Evolutionary conservation across 2,113 vertebrate species (phyloP).

Genomic region (Campylomormyrus tamandua): DNA sequence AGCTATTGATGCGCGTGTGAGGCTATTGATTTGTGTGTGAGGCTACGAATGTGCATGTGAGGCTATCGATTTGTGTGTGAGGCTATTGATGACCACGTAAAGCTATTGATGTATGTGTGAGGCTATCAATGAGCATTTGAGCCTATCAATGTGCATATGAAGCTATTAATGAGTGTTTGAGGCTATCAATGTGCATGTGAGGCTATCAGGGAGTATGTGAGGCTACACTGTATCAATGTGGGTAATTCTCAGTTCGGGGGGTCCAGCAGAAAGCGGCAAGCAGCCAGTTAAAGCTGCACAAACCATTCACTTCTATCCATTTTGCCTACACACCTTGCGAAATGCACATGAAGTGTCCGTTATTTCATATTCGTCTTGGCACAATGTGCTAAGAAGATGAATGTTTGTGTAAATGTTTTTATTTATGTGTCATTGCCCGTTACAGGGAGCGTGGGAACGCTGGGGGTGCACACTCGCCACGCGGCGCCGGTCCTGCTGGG

Average conservation of each 20-base stretch:
- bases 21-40: not conserved
- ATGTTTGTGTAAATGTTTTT: not conserved
- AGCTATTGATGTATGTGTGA: not conserved
- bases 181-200: not conserved
- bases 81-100: not conserved
- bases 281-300: not conserved
- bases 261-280: not conserved
- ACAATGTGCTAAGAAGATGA: not conserved
- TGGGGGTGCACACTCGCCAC: not conserved
- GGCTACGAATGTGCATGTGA: not conserved
- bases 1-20: not conserved
- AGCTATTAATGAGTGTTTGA: not conserved
- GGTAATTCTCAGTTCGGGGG: not conserved
- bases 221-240: not conserved
- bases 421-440: not conserved
- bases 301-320: not conserved
- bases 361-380: not conserved
- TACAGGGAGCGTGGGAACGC: not conserved
- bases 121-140: not conserved
- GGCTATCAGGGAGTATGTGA: not conserved
- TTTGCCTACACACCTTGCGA: not conserved
- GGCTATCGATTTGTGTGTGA: not conserved
- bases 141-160: not conserved
- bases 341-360: not conserved
- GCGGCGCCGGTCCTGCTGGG: not conserved